Percentiles rank a stretch among this genome's conserved stretches.
phyloP scores from a whole-genome alignment of 2,888 invertebrate genomes.

The Macrophya annulata region DNA sequence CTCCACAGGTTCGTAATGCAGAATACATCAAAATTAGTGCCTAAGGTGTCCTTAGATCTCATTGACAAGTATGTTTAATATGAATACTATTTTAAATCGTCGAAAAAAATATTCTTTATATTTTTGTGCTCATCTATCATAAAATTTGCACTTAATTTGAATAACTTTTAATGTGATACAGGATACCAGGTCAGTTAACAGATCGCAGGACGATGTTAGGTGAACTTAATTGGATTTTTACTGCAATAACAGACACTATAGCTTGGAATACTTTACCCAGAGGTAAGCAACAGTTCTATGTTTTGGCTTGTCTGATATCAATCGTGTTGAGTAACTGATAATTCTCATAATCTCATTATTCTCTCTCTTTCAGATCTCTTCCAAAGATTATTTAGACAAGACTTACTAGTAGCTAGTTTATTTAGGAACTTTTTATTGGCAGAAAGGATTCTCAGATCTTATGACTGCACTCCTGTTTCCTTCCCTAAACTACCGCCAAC shows the following conservation, averaged over 20 bases:
- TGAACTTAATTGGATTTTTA: conserved; percentile 99
- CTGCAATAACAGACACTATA: conserved; percentile 99
- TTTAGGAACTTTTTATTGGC: conserved; percentile 98
- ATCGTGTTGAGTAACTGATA: background rate
- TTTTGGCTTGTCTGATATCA: background rate
- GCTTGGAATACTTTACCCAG: conserved; percentile 98
- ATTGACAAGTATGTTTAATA: conserved; percentile 90
- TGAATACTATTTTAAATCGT: conserved; percentile 6
- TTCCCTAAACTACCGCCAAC: conserved; percentile 95
- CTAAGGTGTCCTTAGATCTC: conserved; percentile 90
- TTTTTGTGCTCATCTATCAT: conserved; percentile 32
- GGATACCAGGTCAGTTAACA: conserved; percentile 96
- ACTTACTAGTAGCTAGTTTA: conserved; percentile 97
- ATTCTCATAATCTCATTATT: background rate
- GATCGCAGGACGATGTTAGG: conserved; percentile 98
- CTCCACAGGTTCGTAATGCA: conserved; percentile 89
- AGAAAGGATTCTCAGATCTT: conserved; percentile 96
- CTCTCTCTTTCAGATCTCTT: conserved; percentile 87
- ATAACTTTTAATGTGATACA: conserved; percentile 73
- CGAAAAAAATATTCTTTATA: conserved; percentile 1
- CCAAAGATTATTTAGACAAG: conserved; percentile 98
- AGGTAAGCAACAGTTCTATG: conserved; percentile 79
- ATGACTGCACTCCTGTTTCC: conserved; percentile 98
- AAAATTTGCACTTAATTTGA: conserved; percentile 56
- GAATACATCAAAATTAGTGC: conserved; percentile 90